Evolutionary conservation across 2,888 invertebrate species (phyloP).

Genomic region (Hofmannophila pseudospretella): DNA sequence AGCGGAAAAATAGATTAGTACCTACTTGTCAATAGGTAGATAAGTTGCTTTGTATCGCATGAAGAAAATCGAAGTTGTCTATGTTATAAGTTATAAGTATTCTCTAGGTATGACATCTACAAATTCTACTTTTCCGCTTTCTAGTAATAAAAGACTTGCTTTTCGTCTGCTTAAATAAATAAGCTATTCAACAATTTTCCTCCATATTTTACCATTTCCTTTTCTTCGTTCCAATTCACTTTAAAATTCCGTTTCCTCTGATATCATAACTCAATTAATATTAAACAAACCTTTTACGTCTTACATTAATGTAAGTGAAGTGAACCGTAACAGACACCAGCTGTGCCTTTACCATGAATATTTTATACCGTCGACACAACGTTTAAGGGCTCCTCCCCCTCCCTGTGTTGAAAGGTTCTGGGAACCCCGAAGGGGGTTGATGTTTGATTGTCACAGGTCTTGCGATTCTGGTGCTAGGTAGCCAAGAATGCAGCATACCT

Average conservation of each 20-base stretch:
- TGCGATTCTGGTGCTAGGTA: neutral
- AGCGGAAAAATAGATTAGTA: too few relatives aligned
- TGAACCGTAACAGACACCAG: constrained; percentile 16
- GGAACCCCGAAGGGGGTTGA: neutral
- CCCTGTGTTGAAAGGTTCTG: neutral
- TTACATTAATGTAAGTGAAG: constrained; percentile 15
- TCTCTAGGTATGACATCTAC: too few relatives aligned
- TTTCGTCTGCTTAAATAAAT: neutral
- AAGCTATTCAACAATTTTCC: too few relatives aligned
- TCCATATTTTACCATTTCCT: neutral
- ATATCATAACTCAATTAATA: constrained; percentile 5
- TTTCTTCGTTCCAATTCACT: neutral
- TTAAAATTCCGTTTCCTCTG: neutral
- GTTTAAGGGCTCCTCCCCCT: neutral
- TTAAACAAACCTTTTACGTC: constrained; percentile 6
- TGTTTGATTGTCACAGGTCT: neutral
- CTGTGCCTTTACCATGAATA: constrained; percentile 24
- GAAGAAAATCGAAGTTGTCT: too few relatives aligned
- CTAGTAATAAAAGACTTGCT: too few relatives aligned
- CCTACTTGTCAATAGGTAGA: too few relatives aligned
- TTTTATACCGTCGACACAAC: constrained; percentile 14
- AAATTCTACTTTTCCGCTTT: too few relatives aligned
- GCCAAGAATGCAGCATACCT: constrained; percentile 23
- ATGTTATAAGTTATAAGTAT: too few relatives aligned
- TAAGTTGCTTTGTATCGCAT: too few relatives aligned